These are phyloP conservation scores for Bursaphelenchus okinawaensis DNA, from an alignment of 2,888 invertebrate genomes.

Conservation along the genomic window DNA sequence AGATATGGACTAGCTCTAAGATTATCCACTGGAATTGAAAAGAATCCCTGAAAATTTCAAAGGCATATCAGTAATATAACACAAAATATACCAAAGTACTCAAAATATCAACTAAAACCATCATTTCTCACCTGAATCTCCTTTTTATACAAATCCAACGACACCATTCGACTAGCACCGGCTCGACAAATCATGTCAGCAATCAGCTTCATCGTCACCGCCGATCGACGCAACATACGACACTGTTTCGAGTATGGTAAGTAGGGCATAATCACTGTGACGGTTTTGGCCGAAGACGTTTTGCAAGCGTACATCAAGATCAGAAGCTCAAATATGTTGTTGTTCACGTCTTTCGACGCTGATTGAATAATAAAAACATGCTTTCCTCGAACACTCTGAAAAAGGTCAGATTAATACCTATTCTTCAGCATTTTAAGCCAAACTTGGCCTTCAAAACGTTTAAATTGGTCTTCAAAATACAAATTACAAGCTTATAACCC, in stretches of 20 bases:
- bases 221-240: slow-evolving; percentile 95
- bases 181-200: slow-evolving; percentile 86
- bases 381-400: slow-evolving; percentile 88
- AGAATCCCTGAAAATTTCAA: slow-evolving; percentile 91
- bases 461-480: too few relatives aligned
- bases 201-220: slow-evolving; percentile 87
- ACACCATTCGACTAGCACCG: slow-evolving; percentile 85
- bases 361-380: slow-evolving; percentile 96
- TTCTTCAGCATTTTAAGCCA: too few relatives aligned
- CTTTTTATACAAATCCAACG: slow-evolving; percentile 81
- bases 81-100: neutral
- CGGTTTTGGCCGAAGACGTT: slow-evolving; percentile 91
- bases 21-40: slow-evolving; percentile 95
- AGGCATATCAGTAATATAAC: too few relatives aligned
- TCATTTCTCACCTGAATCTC: slow-evolving; percentile 29
- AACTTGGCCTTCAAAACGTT: too few relatives aligned
- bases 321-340: slow-evolving; percentile 94
- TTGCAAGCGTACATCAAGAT: slow-evolving; percentile 98
- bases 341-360: slow-evolving; percentile 94
- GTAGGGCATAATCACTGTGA: slow-evolving; percentile 87
- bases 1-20: slow-evolving; percentile 91
- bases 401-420: too few relatives aligned
- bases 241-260: slow-evolving; percentile 92
- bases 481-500: neutral
- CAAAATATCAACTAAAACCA: too few relatives aligned